A percentile compares a stretch with the other conserved stretches of the same genome.
Conservation (phyloP, 37 sponge, comb jelly and placozoan genomes). For the Spongilla lacustris region DNA sequence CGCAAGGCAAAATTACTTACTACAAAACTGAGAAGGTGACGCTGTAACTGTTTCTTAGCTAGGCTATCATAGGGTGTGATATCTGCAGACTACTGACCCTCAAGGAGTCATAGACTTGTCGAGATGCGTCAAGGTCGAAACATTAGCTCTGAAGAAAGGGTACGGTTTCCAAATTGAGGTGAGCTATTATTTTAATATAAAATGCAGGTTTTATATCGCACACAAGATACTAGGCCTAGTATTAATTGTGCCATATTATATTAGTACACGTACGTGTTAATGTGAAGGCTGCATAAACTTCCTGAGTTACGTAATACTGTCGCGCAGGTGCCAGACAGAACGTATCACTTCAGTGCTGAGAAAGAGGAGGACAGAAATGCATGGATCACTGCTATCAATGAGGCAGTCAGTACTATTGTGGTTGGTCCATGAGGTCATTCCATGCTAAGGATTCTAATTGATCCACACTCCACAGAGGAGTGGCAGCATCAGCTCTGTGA, state of each 20-base stretch:
- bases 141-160: slow-evolving; percentile 41
- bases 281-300: background rate
- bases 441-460: background rate
- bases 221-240: too few species aligned
- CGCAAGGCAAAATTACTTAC: slow-evolving; percentile 57
- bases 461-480: background rate
- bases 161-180: slow-evolving; percentile 56
- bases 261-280: too few species aligned
- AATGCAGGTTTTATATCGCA: background rate
- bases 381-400: slow-evolving; percentile 37
- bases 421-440: background rate
- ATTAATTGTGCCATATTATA: too few species aligned
- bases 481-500: slow-evolving; percentile 11
- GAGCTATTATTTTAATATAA: background rate
- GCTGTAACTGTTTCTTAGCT: background rate
- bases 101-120: slow-evolving; percentile 39
- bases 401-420: slow-evolving; percentile 3
- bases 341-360: slow-evolving; percentile 49
- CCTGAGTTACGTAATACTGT: background rate
- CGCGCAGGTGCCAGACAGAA: slow-evolving; percentile 45
- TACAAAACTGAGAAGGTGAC: slow-evolving; percentile 52
- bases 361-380: slow-evolving; percentile 12
- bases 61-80: too few species aligned
- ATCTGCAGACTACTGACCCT: slow-evolving; percentile 23
- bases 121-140: background rate